Evolutionary conservation across 2,888 invertebrate genomes (phyloP), one percentile per base, ranked within the genome.

Genomic region (Catonia carolina): DNA sequence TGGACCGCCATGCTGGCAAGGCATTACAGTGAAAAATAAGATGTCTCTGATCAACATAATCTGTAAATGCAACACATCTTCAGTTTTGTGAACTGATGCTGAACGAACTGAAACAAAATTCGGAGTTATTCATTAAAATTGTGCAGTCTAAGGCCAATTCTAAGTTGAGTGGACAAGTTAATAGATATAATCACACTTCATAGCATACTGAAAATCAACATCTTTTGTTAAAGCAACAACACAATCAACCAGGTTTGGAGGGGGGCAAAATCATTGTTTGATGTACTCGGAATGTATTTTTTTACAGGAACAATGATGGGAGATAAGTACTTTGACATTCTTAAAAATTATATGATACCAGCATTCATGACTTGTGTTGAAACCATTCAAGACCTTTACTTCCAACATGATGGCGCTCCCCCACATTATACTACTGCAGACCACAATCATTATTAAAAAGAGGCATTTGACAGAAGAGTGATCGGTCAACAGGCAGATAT

Each of bases 231-330:
- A 10, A 42, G 14, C 18, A 42, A 12, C 15, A 42, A 42, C 15
- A 18, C 18, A 42, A 42, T 42, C 42, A 42, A 42, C 42, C 22
- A 3, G 42, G 42, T 42, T 42, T 20, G 17, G 20, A 18, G 8
- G 27, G 27, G 42, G 15, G 20, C 42, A 42, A 42, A 18, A 42
- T 42, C 20, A 42, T 42, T 20, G n/a, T 42, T 42, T 42, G 42
- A 10, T 20, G 20, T 42, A 42, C 7, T 20, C 22, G 20, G 20
- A 42, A 17, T n/a, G 22, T 42, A 42, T 12, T 2, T 42, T 20
- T 20, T 42, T 42, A 20, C 2, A 5, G 18, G 20, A 18, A 20
- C 18, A 4, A 2, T 42, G 18, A 18, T 10, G 10, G 18, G 22
- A 5, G 7, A 15, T 8, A 41, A 15, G 3, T 15, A 41, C 18